Base-by-base conservation (phyloP, 1,140 invertebrate species). In the Rhagoletis pomonella region DNA sequence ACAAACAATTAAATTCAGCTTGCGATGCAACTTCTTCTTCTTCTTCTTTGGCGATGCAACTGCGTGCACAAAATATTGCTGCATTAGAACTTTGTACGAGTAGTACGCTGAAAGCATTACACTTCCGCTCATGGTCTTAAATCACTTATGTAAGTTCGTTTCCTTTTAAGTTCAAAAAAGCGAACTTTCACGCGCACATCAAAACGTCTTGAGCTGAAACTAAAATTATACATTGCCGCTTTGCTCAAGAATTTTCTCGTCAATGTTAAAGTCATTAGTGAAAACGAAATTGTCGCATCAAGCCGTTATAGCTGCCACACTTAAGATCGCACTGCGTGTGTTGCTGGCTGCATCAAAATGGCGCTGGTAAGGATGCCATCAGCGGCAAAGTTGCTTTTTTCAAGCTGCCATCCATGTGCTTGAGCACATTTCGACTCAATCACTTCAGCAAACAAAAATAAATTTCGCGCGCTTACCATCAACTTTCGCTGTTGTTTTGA, bases 181-280 rank as follows among this genome's bases (percentile, higher is more conserved):
- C 29, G 1, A 47, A 29, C 47, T 44, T 73, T 73, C 17, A 0
- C 39, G 14, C 10, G 39, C 42, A 14, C 39, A 73, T 42, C 39
- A 73, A 44, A 73, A 73, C 42, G 39, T 42, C 67, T 73, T 73
- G 67, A 44, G 64, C 64, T 29, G 29, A 29, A 7, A 3, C 64
- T 19, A 39, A 67, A 73, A 73, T 73, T 73, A 73, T 73, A 42
- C 67, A n/a, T 6, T 39, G 42, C 14, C 67, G 14, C 12, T 73
- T 73, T 73, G n/a, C 64, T 67, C n/a, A 47, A 29, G 12, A 67
- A 67, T 39, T 39, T 19, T 67, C 7, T 10, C 67, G 14, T 73
- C 44, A 44, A 73, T 73, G 42, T 73, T 73, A 73, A 73, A 73
- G 42, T 73, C 67, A 73, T 73, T 73, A 73, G 67, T 1, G 42